Conservation (phyloP, 2,888 invertebrate species). For the Leptodirus hochenwartii region DNA sequence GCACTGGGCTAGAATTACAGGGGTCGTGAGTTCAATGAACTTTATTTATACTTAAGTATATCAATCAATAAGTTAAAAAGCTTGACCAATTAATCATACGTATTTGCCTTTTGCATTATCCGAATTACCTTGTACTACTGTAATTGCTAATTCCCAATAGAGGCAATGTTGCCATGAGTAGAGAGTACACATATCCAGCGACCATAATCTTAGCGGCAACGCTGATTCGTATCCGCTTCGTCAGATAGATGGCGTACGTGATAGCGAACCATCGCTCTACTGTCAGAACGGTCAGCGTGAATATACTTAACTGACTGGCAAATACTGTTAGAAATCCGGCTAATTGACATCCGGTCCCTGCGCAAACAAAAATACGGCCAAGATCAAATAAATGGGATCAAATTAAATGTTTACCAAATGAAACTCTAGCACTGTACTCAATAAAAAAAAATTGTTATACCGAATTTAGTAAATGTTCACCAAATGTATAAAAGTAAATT, state of each 20-base stretch:
- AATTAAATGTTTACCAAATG: too few species aligned
- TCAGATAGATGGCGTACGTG: conserved; percentile 65
- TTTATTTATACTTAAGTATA: too few species aligned
- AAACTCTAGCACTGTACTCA: too few species aligned
- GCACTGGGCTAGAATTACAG: too few species aligned
- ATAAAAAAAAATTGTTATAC: too few species aligned
- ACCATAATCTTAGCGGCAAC: conserved; percentile 60
- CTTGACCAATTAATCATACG: conserved; percentile 4
- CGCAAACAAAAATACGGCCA: conserved; percentile 16
- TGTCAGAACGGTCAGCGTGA: conserved; percentile 71
- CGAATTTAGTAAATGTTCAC: too few species aligned
- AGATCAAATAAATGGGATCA: too few species aligned
- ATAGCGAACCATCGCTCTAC: conserved; percentile 74
- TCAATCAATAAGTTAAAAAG: too few species aligned
- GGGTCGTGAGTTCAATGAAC: too few species aligned
- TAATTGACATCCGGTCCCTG: conserved; percentile 60
- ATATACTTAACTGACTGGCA: conserved; percentile 72
- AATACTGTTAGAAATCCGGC: conserved; percentile 82
- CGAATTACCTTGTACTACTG: conserved; percentile 57
- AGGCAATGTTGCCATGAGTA: conserved; percentile 61
- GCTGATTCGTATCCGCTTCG: conserved; percentile 54
- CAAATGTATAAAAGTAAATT: too few species aligned
- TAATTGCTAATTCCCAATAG: conserved; percentile 73
- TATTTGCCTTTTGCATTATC: too few species aligned
- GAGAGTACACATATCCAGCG: conserved; percentile 61